Conservation (phyloP, 2,113 vertebrate genomes). For the Choloepus hoffmanni region DNA sequence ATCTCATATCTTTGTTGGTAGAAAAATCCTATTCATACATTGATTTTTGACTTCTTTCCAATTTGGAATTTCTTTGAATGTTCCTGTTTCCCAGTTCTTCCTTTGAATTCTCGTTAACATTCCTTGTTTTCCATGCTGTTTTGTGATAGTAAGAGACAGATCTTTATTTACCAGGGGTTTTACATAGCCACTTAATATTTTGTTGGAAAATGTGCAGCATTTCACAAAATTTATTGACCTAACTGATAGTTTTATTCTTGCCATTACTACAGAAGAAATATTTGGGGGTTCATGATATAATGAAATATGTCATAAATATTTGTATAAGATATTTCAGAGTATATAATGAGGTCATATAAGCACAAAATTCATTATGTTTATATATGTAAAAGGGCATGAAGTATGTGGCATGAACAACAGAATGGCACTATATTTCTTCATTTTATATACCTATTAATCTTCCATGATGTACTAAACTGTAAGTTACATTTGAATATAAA, state of each 20-base stretch:
- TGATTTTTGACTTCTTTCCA: not conserved
- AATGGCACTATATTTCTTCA: constrained; percentile 82
- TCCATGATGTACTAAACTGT: constrained; percentile 83
- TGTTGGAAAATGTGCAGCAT: constrained; percentile 32
- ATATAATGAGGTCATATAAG: constrained; percentile 15
- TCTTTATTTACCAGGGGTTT: not conserved
- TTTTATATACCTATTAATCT: constrained; percentile 85
- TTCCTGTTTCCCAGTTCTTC: not conserved
- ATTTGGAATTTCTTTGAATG: not conserved
- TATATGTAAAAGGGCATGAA: constrained; percentile 45
- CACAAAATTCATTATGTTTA: not conserved
- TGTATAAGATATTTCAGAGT: constrained; percentile 7
- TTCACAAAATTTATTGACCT: constrained; percentile 41
- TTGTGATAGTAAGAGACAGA: not conserved
- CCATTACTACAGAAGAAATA: not conserved
- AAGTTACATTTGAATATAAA: constrained; percentile 89
- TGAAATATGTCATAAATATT: not conserved
- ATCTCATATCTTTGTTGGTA: not conserved
- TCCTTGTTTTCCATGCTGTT: not conserved
- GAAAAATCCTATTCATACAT: constrained; percentile 3
- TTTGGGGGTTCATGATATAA: not conserved
- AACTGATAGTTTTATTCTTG: constrained; percentile 39
- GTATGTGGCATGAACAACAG: constrained; percentile 78
- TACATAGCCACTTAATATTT: not conserved
- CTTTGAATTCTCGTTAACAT: constrained; percentile 12